Evolutionary conservation across 2,888 invertebrate species (phyloP).

Genomic region (Tubulanus polymorphus): DNA sequence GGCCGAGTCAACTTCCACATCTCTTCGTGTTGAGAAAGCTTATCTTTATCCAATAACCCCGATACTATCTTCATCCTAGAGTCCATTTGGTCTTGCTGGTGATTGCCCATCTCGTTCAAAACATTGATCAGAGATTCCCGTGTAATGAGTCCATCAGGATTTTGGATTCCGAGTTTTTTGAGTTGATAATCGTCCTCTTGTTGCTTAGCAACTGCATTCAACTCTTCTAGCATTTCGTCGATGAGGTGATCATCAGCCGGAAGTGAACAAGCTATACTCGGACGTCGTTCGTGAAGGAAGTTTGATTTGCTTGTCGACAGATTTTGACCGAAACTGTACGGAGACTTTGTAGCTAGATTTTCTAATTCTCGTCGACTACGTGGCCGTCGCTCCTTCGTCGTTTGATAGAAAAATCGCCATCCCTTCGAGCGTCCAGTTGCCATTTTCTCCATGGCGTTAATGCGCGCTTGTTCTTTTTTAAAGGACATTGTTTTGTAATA

Average conservation of each 20-base stretch:
- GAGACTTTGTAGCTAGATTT: constrained; percentile 10
- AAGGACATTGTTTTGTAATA: constrained; percentile 30
- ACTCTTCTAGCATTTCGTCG: background rate
- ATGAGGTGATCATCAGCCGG: background rate
- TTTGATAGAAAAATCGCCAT: background rate
- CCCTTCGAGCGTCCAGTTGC: background rate
- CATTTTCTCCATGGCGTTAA: constrained; percentile 7
- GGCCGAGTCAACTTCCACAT: background rate
- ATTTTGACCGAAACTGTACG: background rate
- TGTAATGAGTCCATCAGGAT: background rate
- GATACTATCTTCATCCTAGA: constrained; percentile 27
- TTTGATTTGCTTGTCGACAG: no score
- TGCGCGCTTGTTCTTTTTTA: constrained; percentile 21
- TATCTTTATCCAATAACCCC: constrained; percentile 23
- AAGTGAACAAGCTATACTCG: no score
- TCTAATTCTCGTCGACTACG: constrained; percentile 23
- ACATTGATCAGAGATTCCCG: constrained; percentile 14
- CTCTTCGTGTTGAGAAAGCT: constrained; percentile 16
- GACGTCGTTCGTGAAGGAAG: background rate
- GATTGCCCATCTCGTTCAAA: constrained; percentile 27
- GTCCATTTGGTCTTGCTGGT: constrained; percentile 28
- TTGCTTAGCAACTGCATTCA: background rate
- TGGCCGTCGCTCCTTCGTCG: constrained; percentile 12
- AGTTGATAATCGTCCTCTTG: background rate
- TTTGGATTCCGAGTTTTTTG: background rate